Evolutionary conservation across 2,797 vertebrate species (phyloP).

Genomic region (Antennarius maculatus): DNA sequence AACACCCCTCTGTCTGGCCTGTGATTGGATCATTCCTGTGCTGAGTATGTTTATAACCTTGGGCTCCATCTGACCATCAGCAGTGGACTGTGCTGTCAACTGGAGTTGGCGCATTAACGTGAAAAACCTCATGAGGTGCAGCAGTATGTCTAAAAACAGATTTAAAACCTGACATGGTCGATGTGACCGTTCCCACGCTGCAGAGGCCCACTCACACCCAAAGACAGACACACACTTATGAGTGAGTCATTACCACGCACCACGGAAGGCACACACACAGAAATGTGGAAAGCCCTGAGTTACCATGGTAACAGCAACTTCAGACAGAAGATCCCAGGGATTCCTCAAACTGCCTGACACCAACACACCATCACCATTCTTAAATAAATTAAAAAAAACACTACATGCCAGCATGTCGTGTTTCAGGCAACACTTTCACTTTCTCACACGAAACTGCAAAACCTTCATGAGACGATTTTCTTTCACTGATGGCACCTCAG

Average conservation of each 20-base stretch:
- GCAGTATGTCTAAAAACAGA: not conserved
- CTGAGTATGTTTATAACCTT: constrained; percentile 12
- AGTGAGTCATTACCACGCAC: constrained; percentile 48
- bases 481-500: not conserved
- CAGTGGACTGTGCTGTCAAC: constrained; percentile 17
- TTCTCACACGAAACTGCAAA: constrained; percentile 18
- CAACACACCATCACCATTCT: constrained; percentile 29
- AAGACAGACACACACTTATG: constrained; percentile 16
- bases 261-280: constrained; percentile 37
- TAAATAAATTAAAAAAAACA: constrained; percentile 16
- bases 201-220: not conserved
- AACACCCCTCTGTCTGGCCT: constrained; percentile 47
- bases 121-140: not conserved
- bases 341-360: constrained; percentile 59
- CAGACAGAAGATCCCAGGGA: constrained; percentile 70
- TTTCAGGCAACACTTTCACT: constrained; percentile 38
- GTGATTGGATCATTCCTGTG: constrained; percentile 52
- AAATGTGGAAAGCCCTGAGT: constrained; percentile 60
- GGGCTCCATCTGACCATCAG: constrained; percentile 39
- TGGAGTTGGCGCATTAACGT: not conserved
- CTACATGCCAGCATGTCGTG: constrained; percentile 20
- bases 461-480: constrained; percentile 11
- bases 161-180: not conserved
- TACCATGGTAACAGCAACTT: constrained; percentile 73
- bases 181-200: constrained; percentile 34